Base-by-base conservation (phyloP, 2,113 vertebrate species). In the Boulengeromyrus knoepffleri region DNA sequence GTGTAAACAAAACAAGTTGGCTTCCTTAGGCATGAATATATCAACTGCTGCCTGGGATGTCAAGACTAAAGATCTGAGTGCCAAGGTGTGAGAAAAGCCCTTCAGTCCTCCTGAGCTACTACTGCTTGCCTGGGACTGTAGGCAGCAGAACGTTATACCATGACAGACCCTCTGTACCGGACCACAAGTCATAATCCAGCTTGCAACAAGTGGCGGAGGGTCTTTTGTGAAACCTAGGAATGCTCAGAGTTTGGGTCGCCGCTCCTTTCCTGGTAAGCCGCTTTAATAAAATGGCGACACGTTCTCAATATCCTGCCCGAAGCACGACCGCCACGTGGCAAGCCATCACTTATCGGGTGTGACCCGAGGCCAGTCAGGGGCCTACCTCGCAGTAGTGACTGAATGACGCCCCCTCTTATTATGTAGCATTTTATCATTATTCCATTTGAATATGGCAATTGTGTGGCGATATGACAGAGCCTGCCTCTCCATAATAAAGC, bases 341-440 rank as follows among this genome's bases (percentile, higher is more conserved):
- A 53, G 47, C n/a, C 49, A 5, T n/a, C 36, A 66, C n/a, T 56
- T n/a, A 85, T 85, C 39, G 19, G n/a, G 52, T 15, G 45, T 12
- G 15, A 62, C 52, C 83, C 39, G 19, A 47, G 50, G 31, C 15
- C 45, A 3, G 12, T 80, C 31, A 17, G 3, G 19, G 8, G 21
- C 39, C n/a, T 21, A 49, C n/a, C 80, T 86, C 2, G n/a, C 62
- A 31, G 7, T 13, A 85, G 46, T 87, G 56, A 90, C 53, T 27
- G 53, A 46, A 42, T 77, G 45, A 70, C 27, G n/a, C 84, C 42
- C 19, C n/a, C 13, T 77, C 21, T 50, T 31, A 52, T 24, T n/a
- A 83, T 50, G 24, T 1, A 4, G 80, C 77, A 27, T 89, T 89
- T 85, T 45, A 90, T 86, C 53, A 50, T 86, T 86, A 85, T 58